A percentile compares a stretch with the other conserved stretches of the same genome.
Conservation (phyloP, 2,797 vertebrate genomes). For the Eulemur albifrons region DNA sequence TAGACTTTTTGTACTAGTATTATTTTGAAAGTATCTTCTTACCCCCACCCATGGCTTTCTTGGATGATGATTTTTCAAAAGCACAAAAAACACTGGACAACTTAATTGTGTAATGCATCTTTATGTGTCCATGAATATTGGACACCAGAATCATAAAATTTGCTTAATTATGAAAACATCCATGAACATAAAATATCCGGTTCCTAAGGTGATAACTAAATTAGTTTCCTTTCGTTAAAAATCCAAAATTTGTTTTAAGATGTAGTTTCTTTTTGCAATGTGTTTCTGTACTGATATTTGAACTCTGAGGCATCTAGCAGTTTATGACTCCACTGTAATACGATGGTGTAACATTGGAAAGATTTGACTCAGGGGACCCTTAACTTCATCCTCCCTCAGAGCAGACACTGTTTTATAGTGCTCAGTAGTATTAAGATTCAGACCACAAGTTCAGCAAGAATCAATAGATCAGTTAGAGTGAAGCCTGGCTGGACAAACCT, state of each 20-base stretch:
- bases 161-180: neutral
- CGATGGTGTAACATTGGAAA: neutral
- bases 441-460: neutral
- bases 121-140: neutral
- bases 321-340: neutral
- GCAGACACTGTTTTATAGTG: neutral
- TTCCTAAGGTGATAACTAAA: neutral
- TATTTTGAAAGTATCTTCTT: conserved; percentile 10
- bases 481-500: neutral
- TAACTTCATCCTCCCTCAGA: neutral
- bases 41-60: neutral
- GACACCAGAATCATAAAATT: neutral
- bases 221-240: neutral
- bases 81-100: neutral
- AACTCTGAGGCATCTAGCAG: neutral
- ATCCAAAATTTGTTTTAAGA: neutral
- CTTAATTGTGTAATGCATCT: neutral
- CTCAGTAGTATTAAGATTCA: neutral
- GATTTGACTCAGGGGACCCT: neutral
- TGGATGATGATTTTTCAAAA: neutral
- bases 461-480: neutral
- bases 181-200: neutral
- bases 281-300: neutral
- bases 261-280: neutral
- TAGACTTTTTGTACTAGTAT: neutral